These are phyloP conservation scores for Acanthococcus lagerstroemiae DNA, from an alignment of 2,888 invertebrate species.

Conservation along the genomic window DNA sequence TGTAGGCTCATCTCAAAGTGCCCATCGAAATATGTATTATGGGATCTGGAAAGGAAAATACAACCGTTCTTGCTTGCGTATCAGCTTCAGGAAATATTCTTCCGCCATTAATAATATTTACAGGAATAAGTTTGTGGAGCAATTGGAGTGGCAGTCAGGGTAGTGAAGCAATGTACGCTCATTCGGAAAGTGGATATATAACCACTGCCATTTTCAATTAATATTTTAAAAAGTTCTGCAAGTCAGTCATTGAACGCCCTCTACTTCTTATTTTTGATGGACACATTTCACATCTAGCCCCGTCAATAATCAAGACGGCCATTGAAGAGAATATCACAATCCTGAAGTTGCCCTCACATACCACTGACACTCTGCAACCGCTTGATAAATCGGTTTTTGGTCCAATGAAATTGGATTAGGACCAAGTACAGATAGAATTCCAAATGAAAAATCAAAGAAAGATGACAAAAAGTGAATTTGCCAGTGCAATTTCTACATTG, in stretches of 20 bases:
- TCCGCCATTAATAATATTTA: background rate
- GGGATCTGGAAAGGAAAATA: background rate
- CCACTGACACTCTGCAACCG: background rate
- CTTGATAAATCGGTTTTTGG: background rate
- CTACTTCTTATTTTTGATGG: background rate
- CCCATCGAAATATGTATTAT: no score
- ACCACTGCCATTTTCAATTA: background rate
- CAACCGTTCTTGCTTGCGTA: background rate
- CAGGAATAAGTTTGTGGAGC: background rate
- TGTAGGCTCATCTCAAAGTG: background rate
- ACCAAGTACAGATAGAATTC: background rate
- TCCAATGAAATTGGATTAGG: background rate
- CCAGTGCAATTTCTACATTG: background rate
- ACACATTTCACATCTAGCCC: background rate
- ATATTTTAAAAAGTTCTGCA: background rate
- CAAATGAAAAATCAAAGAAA: background rate
- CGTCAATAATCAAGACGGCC: background rate
- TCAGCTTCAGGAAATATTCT: background rate
- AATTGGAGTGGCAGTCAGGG: background rate
- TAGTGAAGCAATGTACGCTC: background rate
- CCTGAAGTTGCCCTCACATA: background rate
- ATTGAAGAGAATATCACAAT: background rate
- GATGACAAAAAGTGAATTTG: constrained; percentile 2
- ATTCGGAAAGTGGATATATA: background rate
- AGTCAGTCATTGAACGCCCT: background rate